A percentile compares a stretch with the other conserved stretches of the same genome.
Evolutionary conservation across 2,888 invertebrate species (phyloP).

Genomic region (Tachina fera): DNA sequence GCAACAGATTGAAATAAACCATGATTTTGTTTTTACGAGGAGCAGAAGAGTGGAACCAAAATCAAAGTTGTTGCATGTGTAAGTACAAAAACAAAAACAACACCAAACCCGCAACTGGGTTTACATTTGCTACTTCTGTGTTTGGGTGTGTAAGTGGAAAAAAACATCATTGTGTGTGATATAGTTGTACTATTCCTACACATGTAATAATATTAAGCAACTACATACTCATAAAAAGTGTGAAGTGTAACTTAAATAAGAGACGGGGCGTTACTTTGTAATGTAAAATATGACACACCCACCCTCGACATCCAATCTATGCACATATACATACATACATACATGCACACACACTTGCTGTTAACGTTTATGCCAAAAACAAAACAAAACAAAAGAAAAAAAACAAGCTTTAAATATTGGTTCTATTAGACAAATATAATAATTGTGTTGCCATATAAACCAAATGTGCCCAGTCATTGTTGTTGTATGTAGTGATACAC

Average conservation of each 20-base stretch:
- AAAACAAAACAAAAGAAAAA: neutral
- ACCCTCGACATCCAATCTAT: neutral
- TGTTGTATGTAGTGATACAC: slow-evolving; percentile 2
- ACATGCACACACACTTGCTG: neutral
- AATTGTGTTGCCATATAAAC: slow-evolving; percentile 55
- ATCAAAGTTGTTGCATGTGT: slow-evolving; percentile 56
- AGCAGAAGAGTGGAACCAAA: slow-evolving; percentile 29
- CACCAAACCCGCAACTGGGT: slow-evolving; percentile 1
- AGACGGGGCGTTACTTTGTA: slow-evolving; percentile 54
- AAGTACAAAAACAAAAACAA: slow-evolving; percentile 30
- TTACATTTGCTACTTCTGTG: neutral
- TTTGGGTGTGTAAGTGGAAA: neutral
- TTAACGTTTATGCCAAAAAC: neutral
- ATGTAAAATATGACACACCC: slow-evolving; percentile 58
- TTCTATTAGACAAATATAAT: slow-evolving; percentile 69
- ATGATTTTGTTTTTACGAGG: slow-evolving; percentile 50
- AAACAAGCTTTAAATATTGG: slow-evolving; percentile 26
- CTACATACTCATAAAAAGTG: neutral
- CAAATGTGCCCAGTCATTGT: slow-evolving; percentile 62
- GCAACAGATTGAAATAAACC: slow-evolving; percentile 58
- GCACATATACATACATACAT: neutral
- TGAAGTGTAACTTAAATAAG: slow-evolving; percentile 17
- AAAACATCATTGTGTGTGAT: slow-evolving; percentile 8
- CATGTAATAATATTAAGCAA: slow-evolving; percentile 2
- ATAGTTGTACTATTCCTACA: slow-evolving; percentile 54